Evolutionary conservation across 2,888 invertebrate species (phyloP).

Genomic region (Rapana venosa): DNA sequence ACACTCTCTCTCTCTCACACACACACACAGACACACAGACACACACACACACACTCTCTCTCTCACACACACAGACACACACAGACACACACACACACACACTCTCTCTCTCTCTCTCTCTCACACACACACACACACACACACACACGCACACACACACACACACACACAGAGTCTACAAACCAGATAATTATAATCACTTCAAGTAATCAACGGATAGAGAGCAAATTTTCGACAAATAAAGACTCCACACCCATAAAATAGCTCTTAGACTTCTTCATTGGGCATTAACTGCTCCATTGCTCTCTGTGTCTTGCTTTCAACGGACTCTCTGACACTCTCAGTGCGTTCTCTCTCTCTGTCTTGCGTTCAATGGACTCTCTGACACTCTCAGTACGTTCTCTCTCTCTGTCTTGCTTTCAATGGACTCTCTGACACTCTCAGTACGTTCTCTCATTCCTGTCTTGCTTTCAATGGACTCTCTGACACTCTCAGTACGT

Average conservation of each 20-base stretch:
- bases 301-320: not conserved
- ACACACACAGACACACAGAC: not conserved
- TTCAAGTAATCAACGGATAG: not conserved
- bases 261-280: not conserved
- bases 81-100: not conserved
- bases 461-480: no score
- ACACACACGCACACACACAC: no score
- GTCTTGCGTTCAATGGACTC: not conserved
- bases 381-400: not conserved
- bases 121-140: not conserved
- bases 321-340: conserved; percentile 8
- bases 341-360: not conserved
- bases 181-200: no score
- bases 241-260: not conserved
- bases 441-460: not conserved
- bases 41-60: no score
- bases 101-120: not conserved
- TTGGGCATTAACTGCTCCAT: no score
- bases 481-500: no score
- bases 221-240: not conserved
- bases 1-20: not conserved
- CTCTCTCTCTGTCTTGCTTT: not conserved
- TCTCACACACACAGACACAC: not conserved
- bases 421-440: conserved; percentile 13
- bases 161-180: no score